Conservation (phyloP, 2,113 vertebrate genomes). For the Channa argus region DNA sequence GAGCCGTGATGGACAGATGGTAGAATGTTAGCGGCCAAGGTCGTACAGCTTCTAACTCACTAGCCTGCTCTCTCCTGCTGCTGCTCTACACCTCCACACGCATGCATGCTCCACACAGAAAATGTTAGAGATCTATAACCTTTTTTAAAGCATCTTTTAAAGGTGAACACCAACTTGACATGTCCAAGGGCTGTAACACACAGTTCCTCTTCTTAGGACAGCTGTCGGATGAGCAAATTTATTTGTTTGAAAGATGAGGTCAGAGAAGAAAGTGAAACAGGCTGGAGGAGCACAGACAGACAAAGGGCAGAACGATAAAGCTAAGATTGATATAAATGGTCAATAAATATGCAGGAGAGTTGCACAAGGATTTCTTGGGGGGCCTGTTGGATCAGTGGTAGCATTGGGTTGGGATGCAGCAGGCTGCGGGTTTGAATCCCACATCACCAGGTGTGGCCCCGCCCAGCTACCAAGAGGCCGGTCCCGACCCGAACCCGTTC, state of each 20-base stretch:
- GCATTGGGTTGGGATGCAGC: too few species aligned
- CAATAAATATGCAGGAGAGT: slow-evolving; percentile 50
- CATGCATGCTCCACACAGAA: not conserved
- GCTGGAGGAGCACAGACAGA: slow-evolving; percentile 26
- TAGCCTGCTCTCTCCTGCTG: slow-evolving; percentile 18
- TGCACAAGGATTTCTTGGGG: slow-evolving; percentile 36
- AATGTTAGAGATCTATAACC: slow-evolving; percentile 70
- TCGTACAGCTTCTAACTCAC: slow-evolving; percentile 34
- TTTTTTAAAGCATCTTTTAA: slow-evolving; percentile 66
- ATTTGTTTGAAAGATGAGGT: slow-evolving; percentile 69
- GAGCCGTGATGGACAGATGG: slow-evolving; percentile 70
- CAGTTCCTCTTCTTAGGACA: slow-evolving; percentile 37
- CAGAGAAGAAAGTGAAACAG: slow-evolving; percentile 43
- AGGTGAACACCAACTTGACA: slow-evolving; percentile 69
- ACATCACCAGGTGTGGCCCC: too few species aligned
- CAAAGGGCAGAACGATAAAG: slow-evolving; percentile 39
- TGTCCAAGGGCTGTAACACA: slow-evolving; percentile 24
- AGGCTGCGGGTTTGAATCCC: too few species aligned
- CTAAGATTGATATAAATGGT: slow-evolving; percentile 15
- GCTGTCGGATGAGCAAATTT: slow-evolving; percentile 54
- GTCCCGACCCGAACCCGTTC: too few species aligned
- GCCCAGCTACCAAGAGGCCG: too few species aligned
- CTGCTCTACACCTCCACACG: slow-evolving; percentile 17
- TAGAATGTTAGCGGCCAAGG: slow-evolving; percentile 48
- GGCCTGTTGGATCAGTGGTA: too few species aligned